Evolutionary conservation across 2,888 invertebrate genomes (phyloP), one percentile per base, ranked within the genome.

Genomic region (Epirrhoe alternata): DNA sequence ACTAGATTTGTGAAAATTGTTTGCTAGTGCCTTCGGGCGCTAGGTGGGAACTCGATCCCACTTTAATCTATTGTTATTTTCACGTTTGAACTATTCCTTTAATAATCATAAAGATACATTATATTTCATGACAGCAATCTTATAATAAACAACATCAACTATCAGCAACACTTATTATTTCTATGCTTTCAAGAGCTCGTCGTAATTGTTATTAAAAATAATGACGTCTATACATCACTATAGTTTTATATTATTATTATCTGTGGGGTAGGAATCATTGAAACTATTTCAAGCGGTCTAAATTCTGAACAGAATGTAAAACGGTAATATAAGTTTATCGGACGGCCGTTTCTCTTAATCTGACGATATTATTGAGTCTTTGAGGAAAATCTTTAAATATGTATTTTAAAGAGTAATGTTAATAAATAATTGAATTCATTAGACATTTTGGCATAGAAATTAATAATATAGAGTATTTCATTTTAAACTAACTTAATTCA

Each of bases 281-380:
- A 68, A 68, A 33, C 53, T 63, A 72, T 69, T 49, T 55, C 60
- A 72, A 72, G 71, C 72, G 59, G 67, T 70, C 55, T 66, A 59
- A 50, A 62, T 58, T 63, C 64, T 61, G 64, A 71, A 66, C 66
- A 50, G 56, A 67, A n/a, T n/a, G n/a, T n/a, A n/a, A n/a, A n/a
- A 69, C 75, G 74, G 74, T 76, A 52, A 74, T 61, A 67, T 64
- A 70, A 63, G 64, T 78, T 77, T 74, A 76, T 72, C 69, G 69
- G 74, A 71, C 64, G 70, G 70, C 68, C 70, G 65, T 74, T 74
- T 71, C 64, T 68, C 67, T n/a, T 73, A 70, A 71, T 66, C 69
- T 62, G 74, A 68, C 73, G 63, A 70, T 71, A 69, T 42, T 68
- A 74, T 68, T 74, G 71, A 66, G 69, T 68, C 51, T 33, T 53